These are phyloP conservation scores for Polydrusus tereticollis DNA, from an alignment of 2,888 invertebrate species.

Conservation along the genomic window DNA sequence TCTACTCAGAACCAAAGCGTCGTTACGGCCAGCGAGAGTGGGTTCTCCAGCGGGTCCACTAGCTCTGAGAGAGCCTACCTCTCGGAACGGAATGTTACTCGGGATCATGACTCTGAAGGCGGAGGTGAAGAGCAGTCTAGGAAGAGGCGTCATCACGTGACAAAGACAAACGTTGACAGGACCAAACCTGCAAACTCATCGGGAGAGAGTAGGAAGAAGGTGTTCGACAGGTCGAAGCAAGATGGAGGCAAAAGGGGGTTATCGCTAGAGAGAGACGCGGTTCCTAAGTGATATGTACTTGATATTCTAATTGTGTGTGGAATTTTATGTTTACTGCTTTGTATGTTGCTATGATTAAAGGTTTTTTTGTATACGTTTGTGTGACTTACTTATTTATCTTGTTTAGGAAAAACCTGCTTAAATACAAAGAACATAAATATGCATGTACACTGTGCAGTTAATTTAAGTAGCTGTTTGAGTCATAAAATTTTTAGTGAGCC, in stretches of 20 bases:
- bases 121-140: slow-evolving; percentile 23
- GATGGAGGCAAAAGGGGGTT: background rate
- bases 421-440: too few species aligned
- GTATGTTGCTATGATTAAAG: background rate
- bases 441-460: too few species aligned
- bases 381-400: background rate
- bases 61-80: background rate
- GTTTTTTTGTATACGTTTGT: background rate
- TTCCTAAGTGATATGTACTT: background rate
- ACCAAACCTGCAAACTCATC: background rate
- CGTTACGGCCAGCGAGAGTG: background rate
- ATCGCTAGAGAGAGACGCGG: slow-evolving; percentile 2
- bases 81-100: background rate
- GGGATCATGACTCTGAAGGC: background rate
- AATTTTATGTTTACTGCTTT: background rate
- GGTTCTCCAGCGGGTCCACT: background rate
- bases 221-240: background rate
- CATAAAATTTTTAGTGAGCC: too few species aligned
- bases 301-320: background rate
- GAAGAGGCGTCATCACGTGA: slow-evolving; percentile 23
- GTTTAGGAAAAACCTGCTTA: too few species aligned
- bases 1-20: background rate
- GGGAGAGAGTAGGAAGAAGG: slow-evolving; percentile 10
- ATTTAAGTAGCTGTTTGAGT: too few species aligned
- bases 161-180: slow-evolving; percentile 21